Conservation (phyloP, 2,797 vertebrate genomes). For the Apogon hyalosoma region DNA sequence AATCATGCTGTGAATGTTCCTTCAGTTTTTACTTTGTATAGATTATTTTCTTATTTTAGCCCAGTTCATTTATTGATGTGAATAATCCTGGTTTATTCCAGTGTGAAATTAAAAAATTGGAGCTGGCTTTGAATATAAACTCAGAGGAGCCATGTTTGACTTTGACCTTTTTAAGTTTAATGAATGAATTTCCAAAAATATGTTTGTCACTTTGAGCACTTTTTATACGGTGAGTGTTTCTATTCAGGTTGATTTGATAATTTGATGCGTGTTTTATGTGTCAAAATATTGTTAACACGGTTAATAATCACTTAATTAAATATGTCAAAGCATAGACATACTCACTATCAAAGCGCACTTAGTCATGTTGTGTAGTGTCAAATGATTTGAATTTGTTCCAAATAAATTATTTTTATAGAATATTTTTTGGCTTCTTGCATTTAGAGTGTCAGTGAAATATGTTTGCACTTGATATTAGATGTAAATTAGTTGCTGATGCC, state of each 20-base stretch:
- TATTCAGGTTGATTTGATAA: constrained; percentile 8
- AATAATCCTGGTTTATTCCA: constrained; percentile 17
- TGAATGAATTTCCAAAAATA: constrained; percentile 16
- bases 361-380: constrained; percentile 43
- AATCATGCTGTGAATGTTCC: constrained; percentile 51
- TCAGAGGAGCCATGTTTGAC: constrained; percentile 34
- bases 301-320: constrained; percentile 6
- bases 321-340: constrained; percentile 13
- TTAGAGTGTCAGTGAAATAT: background rate
- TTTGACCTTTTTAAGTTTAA: constrained; percentile 21
- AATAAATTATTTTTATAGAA: constrained; percentile 63
- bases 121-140: constrained; percentile 10
- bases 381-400: constrained; percentile 41
- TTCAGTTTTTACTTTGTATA: constrained; percentile 14
- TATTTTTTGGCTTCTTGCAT: background rate
- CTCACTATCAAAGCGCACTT: constrained; percentile 21
- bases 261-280: constrained; percentile 1
- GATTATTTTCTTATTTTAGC: constrained; percentile 3
- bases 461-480: constrained; percentile 10
- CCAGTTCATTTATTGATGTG: constrained; percentile 11
- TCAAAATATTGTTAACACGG: background rate
- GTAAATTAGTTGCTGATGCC: constrained; percentile 13
- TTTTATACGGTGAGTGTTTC: constrained; percentile 25
- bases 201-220: constrained; percentile 63
- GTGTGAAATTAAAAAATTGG: constrained; percentile 9